Base-by-base conservation (phyloP, 2,113 vertebrate species). In the Callocephalon fimbriatum region DNA sequence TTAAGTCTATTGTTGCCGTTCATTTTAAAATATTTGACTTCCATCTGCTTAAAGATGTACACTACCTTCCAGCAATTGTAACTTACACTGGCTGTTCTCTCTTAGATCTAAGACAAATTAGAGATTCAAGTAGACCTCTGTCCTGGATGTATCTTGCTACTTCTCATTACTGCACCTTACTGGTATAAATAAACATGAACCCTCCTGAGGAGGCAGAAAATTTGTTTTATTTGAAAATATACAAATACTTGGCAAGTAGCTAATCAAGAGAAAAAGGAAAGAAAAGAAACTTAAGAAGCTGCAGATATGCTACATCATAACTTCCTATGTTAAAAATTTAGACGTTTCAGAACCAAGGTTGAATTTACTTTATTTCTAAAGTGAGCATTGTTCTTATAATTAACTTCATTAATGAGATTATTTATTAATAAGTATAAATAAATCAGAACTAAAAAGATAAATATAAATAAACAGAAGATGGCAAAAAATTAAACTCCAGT, bases 1-100 rank as follows among this genome's bases (percentile, higher is more conserved):
- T 93, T 89, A 95, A 97, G 86, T 86, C 79, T 86, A 29, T 88
- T 84, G 76, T 81, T 95, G 90, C 80, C 78, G 68, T 90, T 96
- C 79, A 54, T 94, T 96, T 91, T 95, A 79, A 93, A 96, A 85
- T 95, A 89, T 45, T 79, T 91, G 44, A 16, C 47, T 95, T 96
- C 90, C 80, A 79, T 80, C 75, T 95, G 56, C 73, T 92, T 77
- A 75, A 76, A 86, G 65, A 84, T 72, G 81, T 95, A n/a, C 17
- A 1, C 56, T 92, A 48, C 87, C 56, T 92, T 91, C 80, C 76
- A 93, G 73, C 53, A 91, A 53, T 62, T 1, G 0, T 89, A 92
- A 87, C n/a, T 96, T 93, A 90, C 8, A 7, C 44, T 75, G 72
- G 9, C 66, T 93, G 40, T 91, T 90, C 63, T 88, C 53, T 79